Evolutionary conservation across 1,140 invertebrate genomes (phyloP).

Genomic region (Caenorhabditis briggsae): DNA sequence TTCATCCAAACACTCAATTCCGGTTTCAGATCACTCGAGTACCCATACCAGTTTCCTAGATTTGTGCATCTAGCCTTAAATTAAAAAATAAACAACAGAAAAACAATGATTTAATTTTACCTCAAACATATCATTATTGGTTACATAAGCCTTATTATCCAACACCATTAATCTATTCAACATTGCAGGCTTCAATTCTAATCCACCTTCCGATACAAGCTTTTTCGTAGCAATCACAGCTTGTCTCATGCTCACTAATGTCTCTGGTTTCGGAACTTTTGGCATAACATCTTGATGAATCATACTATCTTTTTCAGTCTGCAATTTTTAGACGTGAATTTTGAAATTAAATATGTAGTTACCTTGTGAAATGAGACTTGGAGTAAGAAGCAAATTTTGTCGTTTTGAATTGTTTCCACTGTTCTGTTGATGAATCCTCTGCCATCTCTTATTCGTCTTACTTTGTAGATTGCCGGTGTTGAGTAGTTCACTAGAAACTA

Average conservation of each 20-base stretch:
- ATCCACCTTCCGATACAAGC: neutral
- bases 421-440: constrained; percentile 57
- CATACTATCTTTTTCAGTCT: constrained; percentile 53
- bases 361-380: constrained; percentile 64
- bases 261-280: constrained; percentile 30
- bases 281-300: constrained; percentile 60
- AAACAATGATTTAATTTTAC: neutral
- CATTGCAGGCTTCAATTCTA: neutral
- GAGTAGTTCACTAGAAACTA: constrained; percentile 55
- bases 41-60: constrained; percentile 10
- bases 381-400: constrained; percentile 52
- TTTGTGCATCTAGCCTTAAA: constrained; percentile 17
- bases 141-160: constrained; percentile 12
- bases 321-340: neutral
- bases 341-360: neutral
- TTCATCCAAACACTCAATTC: constrained; percentile 59
- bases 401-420: constrained; percentile 63
- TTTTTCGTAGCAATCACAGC: constrained; percentile 31
- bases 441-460: constrained; percentile 56
- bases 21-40: constrained; percentile 38
- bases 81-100: neutral
- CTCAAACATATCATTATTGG: constrained; percentile 8
- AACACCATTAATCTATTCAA: neutral
- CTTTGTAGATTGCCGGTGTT: constrained; percentile 60
- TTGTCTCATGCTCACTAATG: constrained; percentile 24